Evolutionary conservation across 53 echinoderm and acorn worm genomes (phyloP).

Genomic region (Mesocentrotus franciscanus): DNA sequence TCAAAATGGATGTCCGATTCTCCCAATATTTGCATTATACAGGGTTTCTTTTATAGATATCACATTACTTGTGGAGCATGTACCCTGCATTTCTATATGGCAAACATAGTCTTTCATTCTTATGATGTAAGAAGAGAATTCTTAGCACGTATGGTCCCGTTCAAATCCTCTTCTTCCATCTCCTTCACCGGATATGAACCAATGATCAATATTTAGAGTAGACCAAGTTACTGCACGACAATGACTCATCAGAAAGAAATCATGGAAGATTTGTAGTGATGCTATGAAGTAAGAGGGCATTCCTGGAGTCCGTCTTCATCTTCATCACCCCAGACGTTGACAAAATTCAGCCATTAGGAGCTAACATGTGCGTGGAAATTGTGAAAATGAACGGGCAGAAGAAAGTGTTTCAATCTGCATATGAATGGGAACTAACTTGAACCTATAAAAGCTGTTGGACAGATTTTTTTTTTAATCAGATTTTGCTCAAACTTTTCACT

Average conservation of each 20-base stretch:
- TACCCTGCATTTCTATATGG: neutral
- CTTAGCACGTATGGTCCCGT: neutral
- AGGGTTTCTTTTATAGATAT: neutral
- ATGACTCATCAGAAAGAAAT: neutral
- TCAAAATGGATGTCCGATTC: no score
- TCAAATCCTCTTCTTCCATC: no score
- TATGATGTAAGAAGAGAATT: neutral
- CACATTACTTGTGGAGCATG: neutral
- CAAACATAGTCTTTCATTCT: neutral
- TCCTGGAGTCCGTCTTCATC: neutral
- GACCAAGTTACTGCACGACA: neutral
- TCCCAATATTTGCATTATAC: neutral
- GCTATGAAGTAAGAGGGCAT: neutral
- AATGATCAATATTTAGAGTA: constrained; percentile 48
- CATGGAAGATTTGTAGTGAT: constrained; percentile 16
- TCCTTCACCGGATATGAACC: constrained; percentile 17
- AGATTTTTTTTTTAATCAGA: no score
- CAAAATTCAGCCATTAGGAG: neutral
- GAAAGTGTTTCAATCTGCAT: neutral
- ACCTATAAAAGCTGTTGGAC: neutral
- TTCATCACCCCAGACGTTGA: neutral
- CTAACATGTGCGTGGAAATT: neutral
- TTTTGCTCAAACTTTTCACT: no score
- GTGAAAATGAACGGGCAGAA: neutral
- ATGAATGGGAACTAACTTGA: neutral